Percentiles rank a stretch among this genome's conserved stretches.
Evolutionary conservation across 2,113 vertebrate species (phyloP).

Genomic region (Muntiacus reevesi): DNA sequence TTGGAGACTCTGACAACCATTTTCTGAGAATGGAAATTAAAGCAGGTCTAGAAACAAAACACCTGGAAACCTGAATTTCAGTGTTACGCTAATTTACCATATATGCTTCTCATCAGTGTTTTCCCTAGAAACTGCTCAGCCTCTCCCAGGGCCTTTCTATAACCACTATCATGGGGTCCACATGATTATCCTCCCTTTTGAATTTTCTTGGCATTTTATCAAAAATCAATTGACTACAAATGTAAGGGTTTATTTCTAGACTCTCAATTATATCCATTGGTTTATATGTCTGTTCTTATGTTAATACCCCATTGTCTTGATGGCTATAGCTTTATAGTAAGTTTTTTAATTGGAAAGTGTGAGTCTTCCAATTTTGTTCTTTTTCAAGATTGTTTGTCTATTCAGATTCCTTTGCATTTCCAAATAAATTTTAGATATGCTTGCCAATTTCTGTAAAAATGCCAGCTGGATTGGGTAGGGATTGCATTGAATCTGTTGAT

Average conservation of each 20-base stretch:
- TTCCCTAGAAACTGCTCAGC: background rate
- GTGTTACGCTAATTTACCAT: background rate
- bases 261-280: background rate
- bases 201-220: background rate
- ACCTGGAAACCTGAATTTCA: background rate
- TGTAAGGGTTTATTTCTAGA: background rate
- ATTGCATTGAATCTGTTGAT: background rate
- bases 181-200: background rate
- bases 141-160: background rate
- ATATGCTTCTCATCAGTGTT: background rate
- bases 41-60: background rate
- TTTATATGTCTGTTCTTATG: background rate
- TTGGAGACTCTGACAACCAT: background rate
- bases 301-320: background rate
- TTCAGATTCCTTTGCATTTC: background rate
- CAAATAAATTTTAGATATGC: background rate
- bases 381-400: background rate
- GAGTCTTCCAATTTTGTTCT: background rate
- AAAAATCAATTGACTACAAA: background rate
- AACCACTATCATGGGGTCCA: fast-evolving
- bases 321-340: background rate
- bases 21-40: background rate
- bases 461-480: background rate
- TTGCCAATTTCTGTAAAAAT: background rate
- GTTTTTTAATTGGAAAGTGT: background rate